A percentile compares a stretch with the other conserved stretches of the same genome.
Evolutionary conservation across 1,140 invertebrate species (phyloP).

Genomic region (Rhynchophorus ferrugineus): DNA sequence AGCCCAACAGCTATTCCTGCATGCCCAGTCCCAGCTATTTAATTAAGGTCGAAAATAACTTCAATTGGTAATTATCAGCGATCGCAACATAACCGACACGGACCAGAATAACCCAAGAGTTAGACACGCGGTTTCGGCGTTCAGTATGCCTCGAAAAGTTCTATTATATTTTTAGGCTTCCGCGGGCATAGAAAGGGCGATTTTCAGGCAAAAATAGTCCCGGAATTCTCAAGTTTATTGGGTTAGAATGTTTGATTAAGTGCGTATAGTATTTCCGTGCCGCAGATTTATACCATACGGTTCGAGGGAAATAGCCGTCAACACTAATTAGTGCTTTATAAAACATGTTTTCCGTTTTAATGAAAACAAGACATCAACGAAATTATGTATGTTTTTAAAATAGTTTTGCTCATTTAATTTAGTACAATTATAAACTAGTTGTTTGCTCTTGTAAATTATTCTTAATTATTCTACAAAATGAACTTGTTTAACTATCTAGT

Average conservation of each 20-base stretch:
- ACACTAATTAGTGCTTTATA: constrained; percentile 1
- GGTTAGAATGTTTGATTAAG: constrained; percentile 2
- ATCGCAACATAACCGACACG: constrained; percentile 10
- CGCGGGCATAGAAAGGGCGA: constrained; percentile 17
- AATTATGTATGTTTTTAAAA: too few species aligned
- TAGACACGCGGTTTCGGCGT: constrained; percentile 11
- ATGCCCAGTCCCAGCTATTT: constrained; percentile 5
- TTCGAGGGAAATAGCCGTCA: too few species aligned
- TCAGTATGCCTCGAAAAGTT: constrained; percentile 21
- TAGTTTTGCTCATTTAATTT: too few species aligned
- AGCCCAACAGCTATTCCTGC: too few species aligned
- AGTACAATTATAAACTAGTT: too few species aligned
- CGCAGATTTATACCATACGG: too few species aligned
- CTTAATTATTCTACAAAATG: too few species aligned
- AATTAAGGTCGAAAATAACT: constrained; percentile 5
- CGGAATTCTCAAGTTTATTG: constrained; percentile 12
- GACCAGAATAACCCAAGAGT: constrained; percentile 21
- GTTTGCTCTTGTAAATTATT: too few species aligned
- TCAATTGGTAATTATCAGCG: constrained; percentile 17
- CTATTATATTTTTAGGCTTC: constrained; percentile 27
- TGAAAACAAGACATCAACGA: neutral
- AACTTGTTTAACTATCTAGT: too few species aligned
- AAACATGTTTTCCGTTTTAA: too few species aligned
- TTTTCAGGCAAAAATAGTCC: constrained; percentile 18
- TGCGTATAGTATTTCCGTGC: too few species aligned